Evolutionary conservation across 1,140 invertebrate species (phyloP).

Genomic region (Samia ricini): DNA sequence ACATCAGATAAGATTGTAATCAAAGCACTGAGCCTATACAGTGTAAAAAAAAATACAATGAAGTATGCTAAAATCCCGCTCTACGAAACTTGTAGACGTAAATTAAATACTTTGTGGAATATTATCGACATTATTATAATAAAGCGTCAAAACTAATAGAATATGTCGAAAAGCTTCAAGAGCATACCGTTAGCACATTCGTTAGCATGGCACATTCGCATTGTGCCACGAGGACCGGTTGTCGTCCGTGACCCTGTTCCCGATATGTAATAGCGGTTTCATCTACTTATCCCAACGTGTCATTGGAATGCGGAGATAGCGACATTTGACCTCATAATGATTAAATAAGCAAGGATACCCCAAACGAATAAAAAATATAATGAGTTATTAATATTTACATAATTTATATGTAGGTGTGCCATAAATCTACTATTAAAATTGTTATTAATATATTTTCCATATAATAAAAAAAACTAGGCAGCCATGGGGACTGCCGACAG

Average conservation of each 20-base stretch:
- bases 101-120: too few relatives aligned
- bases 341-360: constrained; percentile 5
- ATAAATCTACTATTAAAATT: too few relatives aligned
- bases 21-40: too few relatives aligned
- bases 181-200: constrained; percentile 22
- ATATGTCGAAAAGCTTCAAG: constrained; percentile 17
- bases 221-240: constrained; percentile 53
- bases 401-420: too few relatives aligned
- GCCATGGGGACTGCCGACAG: too few relatives aligned
- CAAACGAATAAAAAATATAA: background rate
- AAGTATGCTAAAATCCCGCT: too few relatives aligned
- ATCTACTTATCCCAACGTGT: constrained; percentile 37
- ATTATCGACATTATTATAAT: background rate
- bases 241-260: constrained; percentile 65
- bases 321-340: constrained; percentile 25
- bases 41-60: too few relatives aligned
- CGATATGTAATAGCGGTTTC: constrained; percentile 49
- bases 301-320: constrained; percentile 52
- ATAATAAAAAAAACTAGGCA: too few relatives aligned
- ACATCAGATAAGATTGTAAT: too few relatives aligned
- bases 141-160: background rate
- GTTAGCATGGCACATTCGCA: constrained; percentile 53
- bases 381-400: too few relatives aligned
- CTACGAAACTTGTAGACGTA: too few relatives aligned
- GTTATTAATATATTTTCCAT: too few relatives aligned